Base-by-base conservation (phyloP, 2,113 vertebrate species). In the Silurus meridionalis region DNA sequence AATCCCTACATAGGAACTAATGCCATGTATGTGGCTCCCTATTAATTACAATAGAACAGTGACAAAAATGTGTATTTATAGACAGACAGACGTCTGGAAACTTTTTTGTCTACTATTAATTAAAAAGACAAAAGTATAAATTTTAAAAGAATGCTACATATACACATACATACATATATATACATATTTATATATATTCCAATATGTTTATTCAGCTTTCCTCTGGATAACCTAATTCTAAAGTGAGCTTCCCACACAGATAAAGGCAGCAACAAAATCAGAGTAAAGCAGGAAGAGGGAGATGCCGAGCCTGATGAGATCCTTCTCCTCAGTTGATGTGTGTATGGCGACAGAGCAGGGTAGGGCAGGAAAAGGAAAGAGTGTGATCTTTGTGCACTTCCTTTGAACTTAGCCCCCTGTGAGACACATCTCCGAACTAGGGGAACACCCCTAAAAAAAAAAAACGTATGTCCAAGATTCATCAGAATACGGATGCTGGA, bases 401-500 rank as follows among this genome's bases (percentile, higher is more conserved):
- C 94, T 94, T 95, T 95, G 94, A 95, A 95, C 93, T 93, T 88
- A 84, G 89, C 89, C 92, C 37, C 86, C 93, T 86, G 89, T 90
- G 94, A 95, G 93, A 94, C 90, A 91, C 92, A 90, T 93, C 93
- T 92, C 92, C 92, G 92, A 92, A 92, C 93, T 90, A 93, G 94
- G 92, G 93, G 92, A 37, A 37, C 37, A 37, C 37, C 37, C 37
- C 37, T 37, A 71, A 9, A 92, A 92, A 94, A 93, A 93, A 93
- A 28, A 25, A 8, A 3, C 92, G 88, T 89, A 92, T 90, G 88
- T 88, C 91, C 92, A 94, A 94, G 94, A 95, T 94, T 93, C 93
- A 92, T 94, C 90, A 52, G 94, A 94, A 95, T 94, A 94, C 94
- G 93, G 93, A 95, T 94, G 94, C 91, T 83, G 90, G 92, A 91